Percentiles rank a stretch among this genome's conserved stretches.
phyloP scores from a whole-genome alignment of 2,797 vertebrate genomes.

The Apodemus agrarius region DNA sequence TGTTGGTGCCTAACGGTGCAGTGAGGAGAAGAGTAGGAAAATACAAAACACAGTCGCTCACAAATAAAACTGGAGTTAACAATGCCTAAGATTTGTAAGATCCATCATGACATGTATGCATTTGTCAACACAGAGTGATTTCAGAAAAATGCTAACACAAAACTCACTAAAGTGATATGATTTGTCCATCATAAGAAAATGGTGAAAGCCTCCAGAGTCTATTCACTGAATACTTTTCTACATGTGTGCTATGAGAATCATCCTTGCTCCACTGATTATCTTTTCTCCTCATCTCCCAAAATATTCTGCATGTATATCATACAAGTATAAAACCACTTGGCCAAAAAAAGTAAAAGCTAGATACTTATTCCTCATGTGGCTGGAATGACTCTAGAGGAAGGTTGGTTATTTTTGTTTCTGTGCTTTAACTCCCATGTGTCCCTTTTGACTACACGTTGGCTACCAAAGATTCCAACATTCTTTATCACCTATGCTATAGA shows the following conservation, averaged over 20 bases:
- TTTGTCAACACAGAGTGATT: background rate
- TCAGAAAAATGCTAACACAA: slow-evolving; percentile 11
- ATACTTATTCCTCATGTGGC: background rate
- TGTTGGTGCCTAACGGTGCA: background rate
- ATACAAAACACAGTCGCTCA: background rate
- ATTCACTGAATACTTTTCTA: background rate
- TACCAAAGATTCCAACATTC: background rate
- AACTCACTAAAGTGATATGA: background rate
- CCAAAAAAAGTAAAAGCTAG: background rate
- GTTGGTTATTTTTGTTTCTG: background rate
- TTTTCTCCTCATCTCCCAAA: background rate
- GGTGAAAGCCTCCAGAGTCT: background rate
- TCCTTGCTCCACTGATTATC: background rate
- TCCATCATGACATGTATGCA: background rate
- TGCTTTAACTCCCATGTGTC: background rate
- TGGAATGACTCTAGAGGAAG: background rate
- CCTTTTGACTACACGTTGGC: background rate
- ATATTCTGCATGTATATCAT: slow-evolving; percentile 4
- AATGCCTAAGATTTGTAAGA: background rate
- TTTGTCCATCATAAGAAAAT: background rate
- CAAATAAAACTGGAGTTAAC: slow-evolving; percentile 9
- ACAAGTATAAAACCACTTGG: background rate
- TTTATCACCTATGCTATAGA: background rate
- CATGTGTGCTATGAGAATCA: background rate
- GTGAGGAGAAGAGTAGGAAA: background rate